These are phyloP conservation scores for Anguilla japonica DNA, from an alignment of 2,113 vertebrate genomes.

Conservation along the genomic window DNA sequence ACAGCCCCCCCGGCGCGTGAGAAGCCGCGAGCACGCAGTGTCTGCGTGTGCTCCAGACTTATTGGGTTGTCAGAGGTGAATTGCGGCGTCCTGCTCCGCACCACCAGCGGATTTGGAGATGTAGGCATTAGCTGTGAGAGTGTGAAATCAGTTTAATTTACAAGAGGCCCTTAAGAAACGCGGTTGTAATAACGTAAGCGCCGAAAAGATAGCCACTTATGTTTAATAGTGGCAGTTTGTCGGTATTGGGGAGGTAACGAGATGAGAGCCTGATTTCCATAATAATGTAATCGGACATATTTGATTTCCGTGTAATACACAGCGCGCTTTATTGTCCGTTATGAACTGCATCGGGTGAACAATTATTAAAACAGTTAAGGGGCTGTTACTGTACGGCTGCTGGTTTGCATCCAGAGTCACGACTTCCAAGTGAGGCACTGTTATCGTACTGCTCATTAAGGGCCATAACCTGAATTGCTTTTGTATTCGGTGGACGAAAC, in stretches of 20 bases:
- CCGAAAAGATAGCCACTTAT: background rate
- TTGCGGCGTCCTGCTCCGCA: background rate
- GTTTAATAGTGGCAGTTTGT: background rate
- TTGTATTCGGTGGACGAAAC: too few species aligned
- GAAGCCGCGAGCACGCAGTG: background rate
- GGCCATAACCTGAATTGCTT: background rate
- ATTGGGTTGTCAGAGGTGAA: background rate
- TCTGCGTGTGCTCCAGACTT: background rate
- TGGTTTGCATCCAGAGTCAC: background rate
- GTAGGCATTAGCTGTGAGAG: background rate
- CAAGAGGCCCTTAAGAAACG: background rate
- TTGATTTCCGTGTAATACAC: background rate
- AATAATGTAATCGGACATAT: slow-evolving; percentile 6
- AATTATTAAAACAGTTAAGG: background rate
- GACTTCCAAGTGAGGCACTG: too few species aligned
- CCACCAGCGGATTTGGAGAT: background rate
- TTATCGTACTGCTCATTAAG: background rate
- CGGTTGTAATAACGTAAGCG: background rate
- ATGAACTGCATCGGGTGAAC: background rate
- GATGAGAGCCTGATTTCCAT: background rate
- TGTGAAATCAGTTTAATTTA: slow-evolving; percentile 9
- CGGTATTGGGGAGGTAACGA: background rate
- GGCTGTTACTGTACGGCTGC: background rate
- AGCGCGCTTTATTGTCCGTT: background rate
- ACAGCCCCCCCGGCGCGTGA: background rate